Evolutionary conservation across 1,140 invertebrate genomes (phyloP), one percentile per base, ranked within the genome.

Genomic region (Drosophila albomicans): DNA sequence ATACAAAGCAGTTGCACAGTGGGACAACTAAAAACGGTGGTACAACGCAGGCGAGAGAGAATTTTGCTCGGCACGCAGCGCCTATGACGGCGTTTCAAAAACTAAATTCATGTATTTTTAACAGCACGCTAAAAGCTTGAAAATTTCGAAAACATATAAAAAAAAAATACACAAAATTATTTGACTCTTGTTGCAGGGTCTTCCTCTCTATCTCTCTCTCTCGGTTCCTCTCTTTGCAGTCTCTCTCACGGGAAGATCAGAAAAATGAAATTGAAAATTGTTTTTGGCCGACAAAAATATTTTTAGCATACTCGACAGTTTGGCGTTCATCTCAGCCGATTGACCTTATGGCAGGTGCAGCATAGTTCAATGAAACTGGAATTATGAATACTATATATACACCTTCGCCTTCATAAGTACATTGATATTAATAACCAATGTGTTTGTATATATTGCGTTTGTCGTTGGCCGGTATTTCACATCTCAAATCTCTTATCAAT

Each of bases 51-150:
- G 28, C 20, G 57, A 57, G 41, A 46, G 48, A 54, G 15, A 43
- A 61, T 56, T 79, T 77, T 78, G 71, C 45, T 75, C 64, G 70
- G 62, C 78, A 78, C 78, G 75, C 85, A 78, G 77, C 78, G 85
- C 85, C 80, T 87, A 87, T 87, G 84, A 87, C 85, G 81, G 84
- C 85, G 81, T 88, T 88, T 87, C 81, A 87, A 87, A 87, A 87
- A 87, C 84, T 87, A 80, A 87, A 87, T 88, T 87, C 84, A 84
- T 89, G 79, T 82, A 89, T 87, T 89, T 87, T 89, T 76, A 88
- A 89, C 82, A 68, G 69, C 74, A 71, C 70, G 70, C 68, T 51
- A 78, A 78, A 78, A 88, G 84, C 77, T 73, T 59, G 77, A 87
- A 87, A 84, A 73, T 66, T 82, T 78, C 75, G 20, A 65, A 78